Evolutionary conservation across 1,140 invertebrate genomes (phyloP).

Genomic region (Dryas iulia): DNA sequence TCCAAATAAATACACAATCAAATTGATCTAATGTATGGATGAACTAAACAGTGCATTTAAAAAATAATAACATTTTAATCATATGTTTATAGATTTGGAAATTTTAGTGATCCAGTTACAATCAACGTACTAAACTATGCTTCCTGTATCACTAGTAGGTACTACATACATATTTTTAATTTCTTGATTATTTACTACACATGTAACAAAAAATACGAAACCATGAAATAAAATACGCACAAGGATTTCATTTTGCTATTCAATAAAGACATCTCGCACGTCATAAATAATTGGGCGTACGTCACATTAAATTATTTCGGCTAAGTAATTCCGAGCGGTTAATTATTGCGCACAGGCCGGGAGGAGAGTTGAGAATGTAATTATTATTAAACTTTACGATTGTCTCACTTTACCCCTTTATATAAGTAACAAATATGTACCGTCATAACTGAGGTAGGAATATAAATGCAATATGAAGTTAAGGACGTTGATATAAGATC

Average conservation of each 20-base stretch:
- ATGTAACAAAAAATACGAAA: not conserved
- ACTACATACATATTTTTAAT: too few relatives aligned
- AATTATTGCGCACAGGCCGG: conserved; percentile 77
- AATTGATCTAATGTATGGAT: too few relatives aligned
- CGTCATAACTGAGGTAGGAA: conserved; percentile 8
- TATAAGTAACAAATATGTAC: conserved; percentile 29
- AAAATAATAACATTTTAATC: too few relatives aligned
- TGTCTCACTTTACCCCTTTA: conserved; percentile 79
- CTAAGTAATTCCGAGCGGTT: conserved; percentile 80
- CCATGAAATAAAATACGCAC: not conserved
- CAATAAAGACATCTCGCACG: conserved; percentile 47
- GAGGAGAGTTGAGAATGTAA: conserved; percentile 79
- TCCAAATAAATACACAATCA: too few relatives aligned
- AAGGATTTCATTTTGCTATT: conserved; percentile 20
- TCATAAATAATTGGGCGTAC: conserved; percentile 59
- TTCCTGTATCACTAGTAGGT: too few relatives aligned
- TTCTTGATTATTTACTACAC: not conserved
- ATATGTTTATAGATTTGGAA: too few relatives aligned
- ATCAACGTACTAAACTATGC: too few relatives aligned
- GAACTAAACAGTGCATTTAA: too few relatives aligned
- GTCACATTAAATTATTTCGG: conserved; percentile 79
- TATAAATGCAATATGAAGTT: conserved; percentile 25
- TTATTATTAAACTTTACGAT: conserved; percentile 81
- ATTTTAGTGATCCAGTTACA: too few relatives aligned
- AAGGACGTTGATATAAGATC: conserved; percentile 27